phyloP scores from a whole-genome alignment of 2,888 invertebrate genomes.

The Nasonia oneida region DNA sequence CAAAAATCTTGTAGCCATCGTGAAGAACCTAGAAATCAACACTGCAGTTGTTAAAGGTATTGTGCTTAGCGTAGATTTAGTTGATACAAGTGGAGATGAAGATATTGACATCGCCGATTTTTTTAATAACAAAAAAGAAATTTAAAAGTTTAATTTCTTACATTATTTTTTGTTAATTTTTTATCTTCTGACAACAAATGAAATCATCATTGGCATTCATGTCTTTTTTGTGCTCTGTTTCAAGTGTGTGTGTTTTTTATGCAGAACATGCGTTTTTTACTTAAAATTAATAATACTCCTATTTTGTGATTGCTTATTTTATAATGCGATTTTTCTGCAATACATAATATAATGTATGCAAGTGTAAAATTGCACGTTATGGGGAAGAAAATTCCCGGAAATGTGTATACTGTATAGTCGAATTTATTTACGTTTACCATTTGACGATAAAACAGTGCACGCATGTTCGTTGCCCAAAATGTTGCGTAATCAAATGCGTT shows the following conservation, averaged over 20 bases:
- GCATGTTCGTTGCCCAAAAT: neutral
- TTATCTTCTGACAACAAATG: too few relatives aligned
- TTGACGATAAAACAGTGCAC: neutral
- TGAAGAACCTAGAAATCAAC: conserved; percentile 83
- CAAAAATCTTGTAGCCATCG: conserved; percentile 85
- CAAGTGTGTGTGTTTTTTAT: too few relatives aligned
- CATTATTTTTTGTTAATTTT: too few relatives aligned
- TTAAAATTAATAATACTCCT: neutral
- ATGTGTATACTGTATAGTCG: neutral
- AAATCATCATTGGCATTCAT: neutral
- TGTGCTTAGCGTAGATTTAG: conserved; percentile 84
- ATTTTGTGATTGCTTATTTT: neutral
- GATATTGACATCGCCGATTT: conserved; percentile 42
- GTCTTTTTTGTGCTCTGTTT: too few relatives aligned
- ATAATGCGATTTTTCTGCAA: neutral
- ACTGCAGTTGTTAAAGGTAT: conserved; percentile 81
- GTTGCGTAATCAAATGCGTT: neutral
- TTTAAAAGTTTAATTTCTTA: neutral
- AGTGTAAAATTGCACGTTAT: neutral
- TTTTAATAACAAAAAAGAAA: conserved; percentile 13
- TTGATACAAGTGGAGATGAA: conserved; percentile 85
- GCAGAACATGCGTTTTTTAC: too few relatives aligned
- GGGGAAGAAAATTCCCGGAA: neutral
- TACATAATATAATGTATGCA: neutral
- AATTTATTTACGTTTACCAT: neutral